Conservation (phyloP, 2,888 invertebrate species). For the Apocheima hispidaria region DNA sequence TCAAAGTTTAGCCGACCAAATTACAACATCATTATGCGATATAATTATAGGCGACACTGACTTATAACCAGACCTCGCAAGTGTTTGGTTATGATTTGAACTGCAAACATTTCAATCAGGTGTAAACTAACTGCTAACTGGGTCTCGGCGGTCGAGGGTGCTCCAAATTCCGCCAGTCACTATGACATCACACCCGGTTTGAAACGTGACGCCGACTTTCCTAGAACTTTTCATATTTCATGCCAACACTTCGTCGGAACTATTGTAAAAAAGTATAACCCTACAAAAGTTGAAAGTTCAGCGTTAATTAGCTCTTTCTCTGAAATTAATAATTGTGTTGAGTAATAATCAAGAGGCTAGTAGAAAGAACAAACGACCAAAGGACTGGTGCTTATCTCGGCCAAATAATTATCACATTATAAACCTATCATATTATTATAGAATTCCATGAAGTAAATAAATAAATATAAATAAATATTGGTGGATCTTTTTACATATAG, state of each 20-base stretch:
- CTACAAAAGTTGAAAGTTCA: constrained; percentile 34
- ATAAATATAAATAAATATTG: too few species aligned
- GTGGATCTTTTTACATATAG: too few species aligned
- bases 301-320: constrained; percentile 26
- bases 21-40: constrained; percentile 25
- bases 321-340: constrained; percentile 10
- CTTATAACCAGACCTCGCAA: constrained; percentile 6
- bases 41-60: background rate
- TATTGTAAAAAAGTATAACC: constrained; percentile 16
- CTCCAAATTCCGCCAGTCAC: constrained; percentile 35
- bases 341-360: too few species aligned
- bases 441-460: too few species aligned
- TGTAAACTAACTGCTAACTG: constrained; percentile 32
- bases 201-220: constrained; percentile 41
- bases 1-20: background rate
- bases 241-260: constrained; percentile 33
- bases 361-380: too few species aligned
- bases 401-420: too few species aligned
- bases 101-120: constrained; percentile 33
- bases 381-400: too few species aligned
- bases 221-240: constrained; percentile 41
- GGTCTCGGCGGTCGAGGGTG: constrained; percentile 25
- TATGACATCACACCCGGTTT: constrained; percentile 37
- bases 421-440: too few species aligned
- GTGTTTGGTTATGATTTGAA: constrained; percentile 42